Base-by-base conservation (phyloP, 2,113 vertebrate species). In the Gobius niger region DNA sequence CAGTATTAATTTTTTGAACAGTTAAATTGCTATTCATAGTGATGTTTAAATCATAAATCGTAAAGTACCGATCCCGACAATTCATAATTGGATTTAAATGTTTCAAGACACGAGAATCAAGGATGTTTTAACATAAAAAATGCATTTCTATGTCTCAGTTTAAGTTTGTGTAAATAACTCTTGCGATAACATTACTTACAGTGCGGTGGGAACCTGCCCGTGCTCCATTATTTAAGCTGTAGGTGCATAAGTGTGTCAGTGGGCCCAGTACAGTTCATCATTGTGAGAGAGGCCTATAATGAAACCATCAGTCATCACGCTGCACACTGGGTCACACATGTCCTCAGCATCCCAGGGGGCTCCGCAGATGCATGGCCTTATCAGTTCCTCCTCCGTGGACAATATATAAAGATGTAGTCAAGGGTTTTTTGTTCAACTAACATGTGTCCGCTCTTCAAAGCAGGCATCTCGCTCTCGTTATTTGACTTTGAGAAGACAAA, bases 401-500 rank as follows among this genome's bases (percentile, higher is more conserved):
- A 46, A 18, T 44, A 44, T 47, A 60, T n/a, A 60, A 63, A 11
- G 16, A 7, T 59, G 12, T 41, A 59, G 57, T 44, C 57, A 7
- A 19, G 2, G 52, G 18, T 13, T 42, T 8, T 41, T 41, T 60
- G 14, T 42, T 42, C 13, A 59, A 12, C 40, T 60, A 18, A 63
- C 14, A 19, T 47, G 8, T 63, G 8, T 63, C 15, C 13, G n/a
- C 40, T 34, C 46, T 60, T 63, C 49, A 6, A 19, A 13, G 10
- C 5, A 42, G 18, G 19, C 40, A 1, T 46, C 13, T 46, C 16
- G 19, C 24, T 15, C 50, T 57, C 4, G 52, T 18, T 7, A 16
- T 67, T 57, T 41, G 56, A 9, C 41, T 44, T 67, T 62, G 44
- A 64, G 47, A 12, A 52, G 51, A 63, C 46, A 75, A 52, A 74